Evolutionary conservation across 2,888 invertebrate genomes (phyloP).

Genomic region (Harpagoxenus sublaevis): DNA sequence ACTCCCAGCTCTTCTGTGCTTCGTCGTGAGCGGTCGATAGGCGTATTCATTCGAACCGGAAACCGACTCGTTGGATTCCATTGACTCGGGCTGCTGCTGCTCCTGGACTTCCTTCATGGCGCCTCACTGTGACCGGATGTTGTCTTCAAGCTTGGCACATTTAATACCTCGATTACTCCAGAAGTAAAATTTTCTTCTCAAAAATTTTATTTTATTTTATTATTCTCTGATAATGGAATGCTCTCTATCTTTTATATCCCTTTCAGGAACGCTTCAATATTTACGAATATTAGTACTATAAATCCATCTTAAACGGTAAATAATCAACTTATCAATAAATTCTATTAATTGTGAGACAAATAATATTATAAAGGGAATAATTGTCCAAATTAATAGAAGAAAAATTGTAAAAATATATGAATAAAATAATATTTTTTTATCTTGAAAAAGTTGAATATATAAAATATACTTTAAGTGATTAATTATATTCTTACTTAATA

Average conservation of each 20-base stretch:
- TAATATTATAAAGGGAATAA: conserved; percentile 6
- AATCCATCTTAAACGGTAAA: not conserved
- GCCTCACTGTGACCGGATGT: conserved; percentile 11
- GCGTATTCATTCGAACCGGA: conserved; percentile 80
- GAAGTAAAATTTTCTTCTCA: not conserved
- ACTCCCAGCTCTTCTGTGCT: conserved; percentile 84
- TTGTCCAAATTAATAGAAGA: not conserved
- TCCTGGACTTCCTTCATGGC: conserved; percentile 80
- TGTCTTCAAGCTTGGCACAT: conserved; percentile 19
- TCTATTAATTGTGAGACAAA: too few species aligned
- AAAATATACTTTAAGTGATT: not conserved
- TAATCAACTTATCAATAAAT: not conserved
- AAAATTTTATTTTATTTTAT: not conserved
- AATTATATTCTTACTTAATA: not conserved
- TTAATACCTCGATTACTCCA: not conserved
- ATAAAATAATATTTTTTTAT: not conserved
- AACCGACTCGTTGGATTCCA: conserved; percentile 81
- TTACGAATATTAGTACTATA: not conserved
- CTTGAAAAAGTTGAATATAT: not conserved
- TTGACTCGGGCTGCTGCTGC: conserved; percentile 79
- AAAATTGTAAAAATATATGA: not conserved
- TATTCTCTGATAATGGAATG: not conserved
- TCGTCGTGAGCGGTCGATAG: conserved; percentile 83
- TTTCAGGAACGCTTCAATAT: not conserved
- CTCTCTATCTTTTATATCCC: not conserved